These are phyloP conservation scores for Chiroxiphia lanceolata DNA, from an alignment of 2,797 vertebrate genomes.

Conservation along the genomic window DNA sequence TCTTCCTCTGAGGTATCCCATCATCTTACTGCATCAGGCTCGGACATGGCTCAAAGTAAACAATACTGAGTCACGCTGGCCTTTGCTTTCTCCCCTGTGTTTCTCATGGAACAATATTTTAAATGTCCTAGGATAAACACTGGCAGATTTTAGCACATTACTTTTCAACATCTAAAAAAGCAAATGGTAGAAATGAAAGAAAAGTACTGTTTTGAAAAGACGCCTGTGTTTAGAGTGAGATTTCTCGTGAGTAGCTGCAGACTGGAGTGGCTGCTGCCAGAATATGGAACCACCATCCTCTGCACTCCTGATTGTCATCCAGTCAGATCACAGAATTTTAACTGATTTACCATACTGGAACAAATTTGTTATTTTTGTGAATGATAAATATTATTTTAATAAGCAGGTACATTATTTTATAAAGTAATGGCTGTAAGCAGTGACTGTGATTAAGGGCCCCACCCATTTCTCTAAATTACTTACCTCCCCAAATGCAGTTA, in stretches of 20 bases:
- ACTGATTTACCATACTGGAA: neutral
- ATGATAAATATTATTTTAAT: neutral
- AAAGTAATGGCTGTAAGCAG: neutral
- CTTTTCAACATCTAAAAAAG: neutral
- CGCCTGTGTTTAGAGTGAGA: neutral
- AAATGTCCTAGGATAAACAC: neutral
- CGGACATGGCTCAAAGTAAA: neutral
- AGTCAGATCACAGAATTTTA: neutral
- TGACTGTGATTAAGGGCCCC: neutral
- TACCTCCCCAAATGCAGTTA: neutral
- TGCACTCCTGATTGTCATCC: neutral
- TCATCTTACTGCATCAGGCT: neutral
- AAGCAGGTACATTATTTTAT: neutral
- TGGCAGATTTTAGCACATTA: slow-evolving; percentile 9
- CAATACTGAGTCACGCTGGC: slow-evolving; percentile 35
- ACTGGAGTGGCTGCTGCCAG: neutral
- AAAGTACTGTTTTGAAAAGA: neutral
- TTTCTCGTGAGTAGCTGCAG: neutral
- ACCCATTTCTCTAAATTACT: neutral
- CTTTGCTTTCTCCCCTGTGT: slow-evolving; percentile 12
- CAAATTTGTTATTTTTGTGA: neutral
- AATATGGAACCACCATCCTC: neutral
- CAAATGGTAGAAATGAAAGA: neutral
- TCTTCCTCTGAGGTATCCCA: slow-evolving; percentile 12
- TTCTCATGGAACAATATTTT: slow-evolving; percentile 32